Conservation (phyloP, 2,888 invertebrate species). For the Sericinus montela region DNA sequence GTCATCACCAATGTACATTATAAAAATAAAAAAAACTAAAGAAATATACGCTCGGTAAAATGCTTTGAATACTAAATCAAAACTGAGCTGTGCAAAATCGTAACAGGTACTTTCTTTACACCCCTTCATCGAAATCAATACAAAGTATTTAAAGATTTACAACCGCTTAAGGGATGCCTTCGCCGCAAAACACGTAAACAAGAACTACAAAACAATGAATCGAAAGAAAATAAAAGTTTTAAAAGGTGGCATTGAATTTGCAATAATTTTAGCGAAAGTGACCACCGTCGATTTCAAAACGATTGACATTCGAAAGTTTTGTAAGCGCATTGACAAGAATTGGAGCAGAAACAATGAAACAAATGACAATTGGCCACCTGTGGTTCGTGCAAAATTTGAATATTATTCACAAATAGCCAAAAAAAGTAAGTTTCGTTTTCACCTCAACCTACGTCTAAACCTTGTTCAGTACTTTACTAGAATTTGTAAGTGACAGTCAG, state of each 20-base stretch:
- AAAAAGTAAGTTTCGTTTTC: slow-evolving; percentile 51
- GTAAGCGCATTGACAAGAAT: slow-evolving; percentile 21
- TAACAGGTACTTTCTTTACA: slow-evolving; percentile 60
- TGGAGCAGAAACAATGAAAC: slow-evolving; percentile 35
- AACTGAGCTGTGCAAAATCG: slow-evolving; percentile 48
- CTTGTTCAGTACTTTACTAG: slow-evolving; percentile 43
- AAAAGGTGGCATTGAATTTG: slow-evolving; percentile 54
- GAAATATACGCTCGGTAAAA: not conserved
- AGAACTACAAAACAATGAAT: slow-evolving; percentile 30
- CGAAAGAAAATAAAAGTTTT: slow-evolving; percentile 38
- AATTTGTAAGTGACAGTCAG: slow-evolving; percentile 37
- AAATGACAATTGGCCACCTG: slow-evolving; percentile 62
- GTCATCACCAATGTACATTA: no score
- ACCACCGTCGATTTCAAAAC: slow-evolving; percentile 34
- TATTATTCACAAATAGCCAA: slow-evolving; percentile 62
- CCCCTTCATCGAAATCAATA: slow-evolving; percentile 23
- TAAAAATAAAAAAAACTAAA: not conserved
- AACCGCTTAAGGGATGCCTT: slow-evolving; percentile 47
- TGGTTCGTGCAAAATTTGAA: slow-evolving; percentile 57
- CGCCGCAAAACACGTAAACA: slow-evolving; percentile 58
- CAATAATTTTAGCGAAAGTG: slow-evolving; percentile 66
- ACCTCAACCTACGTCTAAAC: slow-evolving; percentile 31
- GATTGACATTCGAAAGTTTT: slow-evolving; percentile 23
- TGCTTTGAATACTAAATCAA: not conserved
- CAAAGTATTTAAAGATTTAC: slow-evolving; percentile 50